These are phyloP conservation scores for Poecilia wingei DNA, from an alignment of 2,797 vertebrate genomes.

Conservation along the genomic window DNA sequence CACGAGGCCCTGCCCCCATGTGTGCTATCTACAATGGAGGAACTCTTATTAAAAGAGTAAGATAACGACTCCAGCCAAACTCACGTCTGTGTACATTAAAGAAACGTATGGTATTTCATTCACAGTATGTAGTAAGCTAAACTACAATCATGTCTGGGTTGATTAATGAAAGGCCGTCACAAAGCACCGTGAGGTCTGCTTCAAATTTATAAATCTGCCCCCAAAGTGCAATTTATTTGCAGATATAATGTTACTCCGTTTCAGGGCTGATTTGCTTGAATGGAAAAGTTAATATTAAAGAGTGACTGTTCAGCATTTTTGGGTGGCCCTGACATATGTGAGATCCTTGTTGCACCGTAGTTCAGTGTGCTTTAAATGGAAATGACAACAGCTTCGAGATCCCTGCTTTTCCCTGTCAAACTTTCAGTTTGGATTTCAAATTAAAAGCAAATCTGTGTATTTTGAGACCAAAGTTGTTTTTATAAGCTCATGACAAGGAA, in stretches of 20 bases:
- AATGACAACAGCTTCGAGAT: slow-evolving; percentile 50
- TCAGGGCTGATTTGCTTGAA: slow-evolving; percentile 71
- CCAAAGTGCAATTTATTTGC: slow-evolving; percentile 73
- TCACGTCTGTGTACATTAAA: slow-evolving; percentile 38
- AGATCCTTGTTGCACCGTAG: slow-evolving; percentile 48
- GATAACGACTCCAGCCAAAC: slow-evolving; percentile 62
- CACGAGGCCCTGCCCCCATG: slow-evolving; percentile 64
- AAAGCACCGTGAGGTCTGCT: slow-evolving; percentile 43
- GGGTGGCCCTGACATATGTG: slow-evolving; percentile 70
- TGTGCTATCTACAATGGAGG: slow-evolving; percentile 58
- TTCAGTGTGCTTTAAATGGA: slow-evolving; percentile 50
- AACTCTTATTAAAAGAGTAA: slow-evolving; percentile 63
- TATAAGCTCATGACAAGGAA: slow-evolving; percentile 7
- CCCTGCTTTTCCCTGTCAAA: slow-evolving; percentile 39
- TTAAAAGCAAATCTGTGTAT: slow-evolving; percentile 34
- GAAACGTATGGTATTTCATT: slow-evolving; percentile 47
- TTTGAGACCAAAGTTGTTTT: slow-evolving; percentile 20
- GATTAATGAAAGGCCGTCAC: slow-evolving; percentile 52
- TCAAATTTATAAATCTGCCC: slow-evolving; percentile 64
- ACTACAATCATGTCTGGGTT: slow-evolving; percentile 52
- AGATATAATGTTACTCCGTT: slow-evolving; percentile 75
- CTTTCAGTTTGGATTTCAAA: slow-evolving; percentile 47
- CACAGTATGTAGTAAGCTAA: slow-evolving; percentile 43
- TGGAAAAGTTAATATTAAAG: slow-evolving; percentile 78
- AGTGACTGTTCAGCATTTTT: slow-evolving; percentile 72